Percentiles rank a stretch among this genome's conserved stretches.
phyloP scores from a whole-genome alignment of 1,140 invertebrate species.

The Drosophila lowei region DNA sequence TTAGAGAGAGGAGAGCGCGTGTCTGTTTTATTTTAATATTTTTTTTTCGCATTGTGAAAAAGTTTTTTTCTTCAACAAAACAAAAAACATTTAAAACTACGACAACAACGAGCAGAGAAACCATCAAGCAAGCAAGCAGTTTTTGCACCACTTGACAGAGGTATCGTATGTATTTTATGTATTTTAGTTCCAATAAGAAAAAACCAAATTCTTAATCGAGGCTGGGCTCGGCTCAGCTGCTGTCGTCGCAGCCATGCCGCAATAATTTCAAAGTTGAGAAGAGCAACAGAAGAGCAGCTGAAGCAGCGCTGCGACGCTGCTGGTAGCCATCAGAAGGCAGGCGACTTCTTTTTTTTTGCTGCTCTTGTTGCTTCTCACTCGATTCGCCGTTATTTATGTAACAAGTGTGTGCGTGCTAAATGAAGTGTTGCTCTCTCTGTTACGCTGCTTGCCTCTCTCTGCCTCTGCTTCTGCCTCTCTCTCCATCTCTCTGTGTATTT shows the following conservation, averaged over 20 bases:
- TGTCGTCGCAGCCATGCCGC: constrained; percentile 1
- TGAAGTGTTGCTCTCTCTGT: constrained; percentile 48
- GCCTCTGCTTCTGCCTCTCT: not conserved
- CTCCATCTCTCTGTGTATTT: constrained; percentile 43
- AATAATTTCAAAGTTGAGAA: constrained; percentile 22
- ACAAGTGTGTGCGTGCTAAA: constrained; percentile 77
- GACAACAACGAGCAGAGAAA: constrained; percentile 31
- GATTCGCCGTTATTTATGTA: constrained; percentile 79
- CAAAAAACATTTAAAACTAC: constrained; percentile 45
- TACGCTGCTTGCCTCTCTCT: constrained; percentile 14
- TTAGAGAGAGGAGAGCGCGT: constrained; percentile 42
- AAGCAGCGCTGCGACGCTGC: no score
- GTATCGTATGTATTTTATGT: constrained; percentile 44
- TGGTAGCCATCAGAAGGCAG: no score
- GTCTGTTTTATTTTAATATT: constrained; percentile 65
- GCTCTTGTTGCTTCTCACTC: constrained; percentile 62
- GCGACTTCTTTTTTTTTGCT: constrained; percentile 61
- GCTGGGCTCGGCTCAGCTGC: not conserved
- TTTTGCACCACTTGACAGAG: constrained; percentile 70
- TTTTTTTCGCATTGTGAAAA: constrained; percentile 55
- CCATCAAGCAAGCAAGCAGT: constrained; percentile 52
- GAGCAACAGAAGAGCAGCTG: constrained; percentile 39
- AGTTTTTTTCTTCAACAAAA: constrained; percentile 16
- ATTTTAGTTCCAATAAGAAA: constrained; percentile 21
- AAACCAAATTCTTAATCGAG: no score